A percentile compares a stretch with the other conserved stretches of the same genome.
These are phyloP conservation scores for Drosophila macrospina DNA, from an alignment of 2,888 invertebrate genomes.

Conservation along the genomic window DNA sequence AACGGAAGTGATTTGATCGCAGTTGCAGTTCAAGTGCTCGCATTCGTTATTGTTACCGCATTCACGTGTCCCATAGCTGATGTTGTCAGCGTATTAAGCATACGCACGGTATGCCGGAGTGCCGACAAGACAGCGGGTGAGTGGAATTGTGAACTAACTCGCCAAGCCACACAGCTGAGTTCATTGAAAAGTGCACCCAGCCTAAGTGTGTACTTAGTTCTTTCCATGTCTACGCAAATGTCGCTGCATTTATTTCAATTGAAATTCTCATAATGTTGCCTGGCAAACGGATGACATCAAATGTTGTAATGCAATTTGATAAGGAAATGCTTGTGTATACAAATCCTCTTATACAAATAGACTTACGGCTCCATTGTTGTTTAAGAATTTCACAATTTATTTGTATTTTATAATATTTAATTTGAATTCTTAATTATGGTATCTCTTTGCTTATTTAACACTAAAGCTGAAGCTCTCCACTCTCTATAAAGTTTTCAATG, in stretches of 20 bases:
- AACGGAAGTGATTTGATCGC: conserved; percentile 55
- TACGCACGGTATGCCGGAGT: conserved; percentile 51
- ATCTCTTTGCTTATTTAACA: background rate
- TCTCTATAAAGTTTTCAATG: conserved; percentile 23
- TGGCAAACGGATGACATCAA: conserved; percentile 12
- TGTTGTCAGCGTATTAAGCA: conserved; percentile 46
- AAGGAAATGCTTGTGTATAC: conserved; percentile 40
- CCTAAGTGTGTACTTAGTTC: conserved; percentile 59
- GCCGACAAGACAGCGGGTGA: background rate
- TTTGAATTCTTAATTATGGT: too few species aligned
- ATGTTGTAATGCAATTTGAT: conserved; percentile 28
- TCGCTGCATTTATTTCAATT: conserved; percentile 65
- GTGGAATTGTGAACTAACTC: conserved; percentile 12
- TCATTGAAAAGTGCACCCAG: conserved; percentile 44
- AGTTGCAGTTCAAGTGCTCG: conserved; percentile 1
- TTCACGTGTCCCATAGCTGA: conserved; percentile 67
- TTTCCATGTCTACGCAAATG: conserved; percentile 57
- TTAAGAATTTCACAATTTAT: background rate
- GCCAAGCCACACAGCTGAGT: conserved; percentile 34
- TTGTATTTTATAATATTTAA: background rate
- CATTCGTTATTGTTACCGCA: conserved; percentile 26
- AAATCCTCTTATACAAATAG: conserved; percentile 5
- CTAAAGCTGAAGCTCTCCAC: background rate
- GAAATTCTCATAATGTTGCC: conserved; percentile 46
- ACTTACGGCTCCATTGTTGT: background rate